These are phyloP conservation scores for Cryptocheilus praepositus DNA, from an alignment of 2,888 invertebrate genomes.

Conservation along the genomic window DNA sequence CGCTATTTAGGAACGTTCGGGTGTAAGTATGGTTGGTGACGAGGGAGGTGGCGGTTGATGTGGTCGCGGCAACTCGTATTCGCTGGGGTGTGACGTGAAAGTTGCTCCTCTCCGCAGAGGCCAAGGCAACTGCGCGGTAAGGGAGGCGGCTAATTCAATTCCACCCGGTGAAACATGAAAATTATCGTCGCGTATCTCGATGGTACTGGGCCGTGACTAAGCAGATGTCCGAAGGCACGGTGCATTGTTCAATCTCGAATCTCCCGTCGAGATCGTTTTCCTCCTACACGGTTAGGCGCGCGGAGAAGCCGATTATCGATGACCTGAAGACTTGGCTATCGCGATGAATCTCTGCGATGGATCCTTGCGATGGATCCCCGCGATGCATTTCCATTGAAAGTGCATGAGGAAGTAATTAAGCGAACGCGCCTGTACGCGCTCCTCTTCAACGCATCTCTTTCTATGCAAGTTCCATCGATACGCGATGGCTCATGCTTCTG, in stretches of 20 bases:
- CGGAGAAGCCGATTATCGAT: background rate
- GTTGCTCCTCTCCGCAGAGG: slow-evolving; percentile 25
- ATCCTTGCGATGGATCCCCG: too few species aligned
- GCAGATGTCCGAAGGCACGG: slow-evolving; percentile 30
- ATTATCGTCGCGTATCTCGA: slow-evolving; percentile 44
- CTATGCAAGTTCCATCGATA: too few species aligned
- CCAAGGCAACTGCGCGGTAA: slow-evolving; percentile 19
- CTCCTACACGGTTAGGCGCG: slow-evolving; percentile 9
- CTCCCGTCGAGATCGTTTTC: background rate
- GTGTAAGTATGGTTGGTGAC: too few species aligned
- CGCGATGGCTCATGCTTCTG: too few species aligned
- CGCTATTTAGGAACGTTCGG: too few species aligned
- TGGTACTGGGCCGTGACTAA: slow-evolving; percentile 50
- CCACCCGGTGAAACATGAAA: slow-evolving; percentile 13
- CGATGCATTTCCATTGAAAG: too few species aligned
- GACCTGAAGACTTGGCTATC: too few species aligned
- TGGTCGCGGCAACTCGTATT: slow-evolving; percentile 4
- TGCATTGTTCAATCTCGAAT: slow-evolving; percentile 4
- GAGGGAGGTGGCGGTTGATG: too few species aligned
- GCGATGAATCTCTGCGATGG: too few species aligned
- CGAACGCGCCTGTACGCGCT: too few species aligned
- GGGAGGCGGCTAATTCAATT: slow-evolving; percentile 40
- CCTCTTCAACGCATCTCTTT: too few species aligned
- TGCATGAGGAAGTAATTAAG: too few species aligned
- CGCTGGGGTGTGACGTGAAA: slow-evolving; percentile 37